These are phyloP conservation scores for Lophotriccus pileatus DNA, from an alignment of 2,797 vertebrate species.

Conservation along the genomic window DNA sequence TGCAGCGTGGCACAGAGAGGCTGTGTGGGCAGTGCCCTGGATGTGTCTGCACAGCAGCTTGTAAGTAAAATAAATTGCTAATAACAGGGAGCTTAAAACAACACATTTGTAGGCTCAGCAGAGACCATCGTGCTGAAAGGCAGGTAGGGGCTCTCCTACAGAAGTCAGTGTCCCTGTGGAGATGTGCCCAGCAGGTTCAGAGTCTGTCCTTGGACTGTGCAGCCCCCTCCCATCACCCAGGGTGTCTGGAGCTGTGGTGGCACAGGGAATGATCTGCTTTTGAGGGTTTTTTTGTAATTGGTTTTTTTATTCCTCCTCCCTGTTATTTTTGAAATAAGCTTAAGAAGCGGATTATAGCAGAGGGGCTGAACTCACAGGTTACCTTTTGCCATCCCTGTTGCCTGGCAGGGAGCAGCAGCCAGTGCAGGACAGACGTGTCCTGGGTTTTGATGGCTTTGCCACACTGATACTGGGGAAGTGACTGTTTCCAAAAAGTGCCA, in stretches of 20 bases:
- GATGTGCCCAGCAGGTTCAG: background rate
- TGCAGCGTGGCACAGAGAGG: background rate
- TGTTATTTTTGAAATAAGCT: background rate
- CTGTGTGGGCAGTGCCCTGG: background rate
- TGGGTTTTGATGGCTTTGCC: background rate
- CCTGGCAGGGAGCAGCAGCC: background rate
- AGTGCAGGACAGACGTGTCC: accelerated
- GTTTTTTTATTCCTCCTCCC: background rate
- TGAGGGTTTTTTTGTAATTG: background rate
- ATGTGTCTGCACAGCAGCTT: background rate
- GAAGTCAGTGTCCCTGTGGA: background rate
- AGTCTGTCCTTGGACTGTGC: background rate
- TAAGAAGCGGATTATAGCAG: background rate
- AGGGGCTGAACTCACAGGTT: background rate
- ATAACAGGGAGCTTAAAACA: background rate
- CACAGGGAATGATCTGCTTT: background rate
- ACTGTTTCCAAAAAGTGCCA: background rate
- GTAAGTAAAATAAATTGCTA: background rate
- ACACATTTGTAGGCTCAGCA: background rate
- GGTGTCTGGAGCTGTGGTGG: background rate
- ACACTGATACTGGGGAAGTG: no score
- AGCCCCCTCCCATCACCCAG: background rate
- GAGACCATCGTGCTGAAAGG: background rate
- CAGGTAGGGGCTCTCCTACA: background rate
- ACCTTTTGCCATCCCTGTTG: background rate